These are phyloP conservation scores for Tamandua tetradactyla DNA, from an alignment of 2,797 vertebrate genomes.

Conservation along the genomic window DNA sequence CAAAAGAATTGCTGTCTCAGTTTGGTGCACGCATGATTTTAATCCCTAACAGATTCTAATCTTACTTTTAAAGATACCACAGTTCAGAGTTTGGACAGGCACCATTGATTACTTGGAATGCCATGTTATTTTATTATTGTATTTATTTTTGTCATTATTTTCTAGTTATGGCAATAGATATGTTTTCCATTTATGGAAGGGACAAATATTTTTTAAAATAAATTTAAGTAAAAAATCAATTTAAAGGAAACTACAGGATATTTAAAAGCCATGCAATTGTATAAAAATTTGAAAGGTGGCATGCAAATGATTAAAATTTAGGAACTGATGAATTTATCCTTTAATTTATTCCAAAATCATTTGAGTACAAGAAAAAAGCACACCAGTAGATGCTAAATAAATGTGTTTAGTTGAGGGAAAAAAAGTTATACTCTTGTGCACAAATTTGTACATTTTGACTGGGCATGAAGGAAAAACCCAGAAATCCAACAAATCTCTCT, in stretches of 20 bases:
- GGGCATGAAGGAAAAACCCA: constrained; percentile 11
- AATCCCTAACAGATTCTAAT: not conserved
- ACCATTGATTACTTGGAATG: not conserved
- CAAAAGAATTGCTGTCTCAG: not conserved
- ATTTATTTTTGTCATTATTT: constrained; percentile 11
- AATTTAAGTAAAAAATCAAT: not conserved
- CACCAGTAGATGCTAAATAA: not conserved
- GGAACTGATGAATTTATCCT: not conserved
- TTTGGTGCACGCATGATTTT: not conserved
- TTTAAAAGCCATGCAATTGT: not conserved
- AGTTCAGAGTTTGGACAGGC: not conserved
- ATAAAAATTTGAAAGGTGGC: not conserved
- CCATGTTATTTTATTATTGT: not conserved
- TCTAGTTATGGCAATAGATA: not conserved
- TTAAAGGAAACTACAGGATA: not conserved
- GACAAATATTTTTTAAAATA: not conserved
- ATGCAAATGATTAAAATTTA: not conserved
- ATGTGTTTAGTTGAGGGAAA: not conserved
- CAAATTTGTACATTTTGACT: constrained; percentile 24
- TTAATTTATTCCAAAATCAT: constrained; percentile 42
- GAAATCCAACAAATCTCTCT: not conserved
- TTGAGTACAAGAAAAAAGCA: not conserved
- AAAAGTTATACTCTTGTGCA: not conserved
- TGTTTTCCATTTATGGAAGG: not conserved
- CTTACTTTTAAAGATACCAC: not conserved